phyloP scores from a whole-genome alignment of 2,113 vertebrate genomes.

The Ctenomys sociabilis region DNA sequence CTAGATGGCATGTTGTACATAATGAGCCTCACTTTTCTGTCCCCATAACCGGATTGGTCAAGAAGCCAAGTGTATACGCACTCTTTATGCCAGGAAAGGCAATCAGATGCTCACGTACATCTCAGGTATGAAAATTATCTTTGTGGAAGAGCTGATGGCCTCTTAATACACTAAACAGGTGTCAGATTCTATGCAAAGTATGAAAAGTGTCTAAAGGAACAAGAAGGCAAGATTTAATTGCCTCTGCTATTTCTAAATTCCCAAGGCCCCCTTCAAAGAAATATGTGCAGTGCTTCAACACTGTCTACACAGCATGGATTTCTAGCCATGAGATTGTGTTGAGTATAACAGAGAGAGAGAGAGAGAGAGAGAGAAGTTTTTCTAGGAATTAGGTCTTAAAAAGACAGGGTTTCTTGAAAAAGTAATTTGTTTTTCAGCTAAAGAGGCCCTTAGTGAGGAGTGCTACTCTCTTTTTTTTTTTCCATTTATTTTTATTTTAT shows the following conservation, averaged over 20 bases:
- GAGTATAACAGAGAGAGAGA: not conserved
- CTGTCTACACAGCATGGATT: not conserved
- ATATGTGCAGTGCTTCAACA: not conserved
- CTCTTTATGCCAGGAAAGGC: not conserved
- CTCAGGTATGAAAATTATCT: not conserved
- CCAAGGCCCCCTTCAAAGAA: not conserved
- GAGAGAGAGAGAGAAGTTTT: not conserved
- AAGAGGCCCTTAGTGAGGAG: not conserved
- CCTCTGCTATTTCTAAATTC: not conserved
- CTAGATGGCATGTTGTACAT: not conserved
- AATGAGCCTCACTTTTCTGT: not conserved
- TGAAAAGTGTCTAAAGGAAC: not conserved
- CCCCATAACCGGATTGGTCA: not conserved
- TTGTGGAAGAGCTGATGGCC: not conserved
- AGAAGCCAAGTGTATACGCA: not conserved
- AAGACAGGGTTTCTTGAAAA: not conserved
- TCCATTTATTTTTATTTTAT: no score
- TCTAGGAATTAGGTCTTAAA: not conserved
- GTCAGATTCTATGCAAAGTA: not conserved
- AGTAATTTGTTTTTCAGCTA: slow-evolving; percentile 10
- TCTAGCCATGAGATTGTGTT: not conserved
- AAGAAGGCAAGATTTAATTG: not conserved
- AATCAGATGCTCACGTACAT: not conserved
- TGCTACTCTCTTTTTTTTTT: no score
- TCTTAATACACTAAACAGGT: not conserved